phyloP scores from a whole-genome alignment of 1,140 invertebrate species.

The Neuroterus valhalla region DNA sequence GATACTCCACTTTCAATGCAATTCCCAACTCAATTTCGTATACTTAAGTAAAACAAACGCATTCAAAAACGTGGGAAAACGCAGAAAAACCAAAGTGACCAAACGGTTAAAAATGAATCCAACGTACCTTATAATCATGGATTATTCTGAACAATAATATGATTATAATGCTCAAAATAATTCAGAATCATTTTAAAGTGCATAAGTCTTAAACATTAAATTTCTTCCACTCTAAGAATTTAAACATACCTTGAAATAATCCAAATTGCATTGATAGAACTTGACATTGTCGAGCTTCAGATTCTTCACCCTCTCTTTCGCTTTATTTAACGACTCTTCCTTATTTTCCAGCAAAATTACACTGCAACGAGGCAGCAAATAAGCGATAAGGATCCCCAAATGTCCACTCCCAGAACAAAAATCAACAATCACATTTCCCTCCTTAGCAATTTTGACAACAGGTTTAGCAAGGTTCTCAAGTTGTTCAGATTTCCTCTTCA shows the following conservation, averaged over 20 bases:
- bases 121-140: too few species aligned
- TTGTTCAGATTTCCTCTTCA: constrained; percentile 90
- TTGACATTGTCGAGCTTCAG: constrained; percentile 85
- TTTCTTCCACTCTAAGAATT: too few species aligned
- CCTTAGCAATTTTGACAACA: constrained; percentile 81
- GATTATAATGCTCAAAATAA: too few species aligned
- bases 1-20: too few species aligned
- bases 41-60: too few species aligned
- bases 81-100: too few species aligned
- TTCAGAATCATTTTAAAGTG: too few species aligned
- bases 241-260: constrained; percentile 87
- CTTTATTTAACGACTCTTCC: constrained; percentile 87
- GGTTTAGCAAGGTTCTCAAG: constrained; percentile 91
- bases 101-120: too few species aligned
- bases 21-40: too few species aligned
- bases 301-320: constrained; percentile 81
- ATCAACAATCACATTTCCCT: constrained; percentile 84
- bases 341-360: constrained; percentile 95
- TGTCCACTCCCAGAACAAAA: constrained; percentile 97
- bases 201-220: too few species aligned
- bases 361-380: constrained; percentile 84
- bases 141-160: too few species aligned
- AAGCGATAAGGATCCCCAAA: constrained; percentile 90
- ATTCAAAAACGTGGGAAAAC: too few species aligned
- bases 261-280: constrained; percentile 90